Base-by-base conservation (phyloP, 2,113 vertebrate species). In the Apteryx mantelli region DNA sequence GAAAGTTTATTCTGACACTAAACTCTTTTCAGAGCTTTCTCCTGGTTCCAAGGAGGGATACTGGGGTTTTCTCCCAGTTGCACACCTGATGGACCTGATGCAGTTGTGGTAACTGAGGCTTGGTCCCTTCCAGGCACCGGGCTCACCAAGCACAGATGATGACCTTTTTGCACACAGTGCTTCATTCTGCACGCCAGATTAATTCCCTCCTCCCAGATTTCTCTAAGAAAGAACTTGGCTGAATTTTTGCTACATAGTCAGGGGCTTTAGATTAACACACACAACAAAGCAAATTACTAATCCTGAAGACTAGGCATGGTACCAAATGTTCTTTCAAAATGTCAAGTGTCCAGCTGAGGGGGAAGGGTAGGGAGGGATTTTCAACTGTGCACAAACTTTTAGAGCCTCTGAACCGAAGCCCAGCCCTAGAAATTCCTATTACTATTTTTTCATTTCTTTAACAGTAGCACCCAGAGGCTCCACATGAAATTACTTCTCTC, bases 231-330 rank as follows among this genome's bases (percentile, higher is more conserved):
- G 18, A 93, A 74, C 70, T 69, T 82, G 32, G 52, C 56, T 77
- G 63, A 82, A 26, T 56, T 73, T 95, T 53, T 89, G 40, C 64
- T 87, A 50, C 28, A 30, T 42, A 8, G 15, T 63, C 71, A 83
- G 40, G 13, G 86, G 18, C 8, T 94, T 92, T 83, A 81, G 60
- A 81, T 90, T 81, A 88, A 81, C 38, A n/a, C 22, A 82, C 13
- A 65, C 52, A 66, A 63, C 40, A 89, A 94, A 96, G 52, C n/a
- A 71, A 93, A 78, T 64, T 84, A 91, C 42, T 91, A 86, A 87
- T 75, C 71, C 53, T 4, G 36, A 97, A 63, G 48, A 58, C 42
- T 28, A 87, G 48, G 87, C 22, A 46, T 13, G 30, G 17, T 58
- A 88, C 66, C 78, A 89, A 34, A 11, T 0, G 2, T 81, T 89